Percentiles rank a stretch among this genome's conserved stretches.
phyloP scores from a whole-genome alignment of 1,140 invertebrate species.

The Hycleus cichorii region DNA sequence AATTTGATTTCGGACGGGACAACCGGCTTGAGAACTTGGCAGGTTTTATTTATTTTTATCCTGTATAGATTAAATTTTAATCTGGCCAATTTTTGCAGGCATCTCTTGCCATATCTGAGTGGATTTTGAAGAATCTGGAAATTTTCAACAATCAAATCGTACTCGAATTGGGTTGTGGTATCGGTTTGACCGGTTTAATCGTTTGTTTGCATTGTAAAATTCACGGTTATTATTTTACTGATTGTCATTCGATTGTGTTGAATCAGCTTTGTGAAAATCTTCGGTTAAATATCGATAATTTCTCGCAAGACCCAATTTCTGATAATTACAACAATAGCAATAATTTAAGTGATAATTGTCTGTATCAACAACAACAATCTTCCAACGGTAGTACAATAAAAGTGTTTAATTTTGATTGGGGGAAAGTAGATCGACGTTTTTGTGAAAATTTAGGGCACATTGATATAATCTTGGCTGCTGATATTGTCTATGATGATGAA shows the following conservation, averaged over 20 bases:
- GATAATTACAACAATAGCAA: not conserved
- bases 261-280: conserved; percentile 44
- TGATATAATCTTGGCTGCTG: conserved; percentile 47
- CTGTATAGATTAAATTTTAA: not conserved
- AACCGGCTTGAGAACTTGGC: conserved; percentile 51
- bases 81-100: conserved; percentile 33
- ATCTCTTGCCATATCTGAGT: conserved; percentile 45
- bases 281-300: conserved; percentile 35
- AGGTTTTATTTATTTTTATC: conserved; percentile 26
- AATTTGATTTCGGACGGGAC: conserved; percentile 51
- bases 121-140: conserved; percentile 43
- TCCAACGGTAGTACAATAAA: conserved; percentile 26
- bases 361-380: not conserved
- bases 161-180: conserved; percentile 52
- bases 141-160: conserved; percentile 41
- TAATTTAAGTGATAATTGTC: not conserved
- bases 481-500: conserved; percentile 47
- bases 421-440: conserved; percentile 38
- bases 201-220: conserved; percentile 40
- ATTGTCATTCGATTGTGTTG: conserved; percentile 47
- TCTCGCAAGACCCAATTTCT: not conserved
- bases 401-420: conserved; percentile 45
- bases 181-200: conserved; percentile 48
- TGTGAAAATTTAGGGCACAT: conserved; percentile 27
- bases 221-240: conserved; percentile 45